Evolutionary conservation across 2,113 vertebrate species (phyloP).

Genomic region (Sorex araneus): DNA sequence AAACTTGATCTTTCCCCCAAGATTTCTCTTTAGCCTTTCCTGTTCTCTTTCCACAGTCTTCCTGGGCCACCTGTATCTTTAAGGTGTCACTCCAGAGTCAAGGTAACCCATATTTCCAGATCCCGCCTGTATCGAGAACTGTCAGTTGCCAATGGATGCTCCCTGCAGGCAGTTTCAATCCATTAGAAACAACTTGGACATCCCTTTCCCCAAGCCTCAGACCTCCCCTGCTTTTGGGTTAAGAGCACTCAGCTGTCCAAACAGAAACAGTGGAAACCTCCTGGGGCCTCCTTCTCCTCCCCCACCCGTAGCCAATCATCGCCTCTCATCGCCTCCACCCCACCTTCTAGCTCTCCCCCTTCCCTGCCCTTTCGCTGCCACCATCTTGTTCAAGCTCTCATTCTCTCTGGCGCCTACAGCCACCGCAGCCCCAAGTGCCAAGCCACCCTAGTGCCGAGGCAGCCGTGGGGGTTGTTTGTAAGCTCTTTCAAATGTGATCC

Average conservation of each 20-base stretch:
- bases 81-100: background rate
- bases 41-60: background rate
- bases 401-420: background rate
- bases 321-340: no score
- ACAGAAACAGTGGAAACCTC: background rate
- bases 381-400: background rate
- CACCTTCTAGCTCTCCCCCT: background rate
- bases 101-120: background rate
- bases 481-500: background rate
- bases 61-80: background rate
- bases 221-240: background rate
- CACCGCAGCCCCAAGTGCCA: background rate
- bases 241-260: background rate
- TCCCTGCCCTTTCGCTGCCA: background rate
- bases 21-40: background rate
- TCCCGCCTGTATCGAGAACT: background rate
- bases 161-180: background rate
- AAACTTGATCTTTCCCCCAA: background rate
- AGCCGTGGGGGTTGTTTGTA: slow-evolving; percentile 11
- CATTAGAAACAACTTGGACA: background rate
- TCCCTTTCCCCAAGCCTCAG: background rate
- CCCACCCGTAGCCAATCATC: background rate
- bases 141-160: background rate
- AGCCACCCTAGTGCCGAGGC: background rate
- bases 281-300: background rate